These are phyloP conservation scores for Cyanoderma ruficeps DNA, from an alignment of 2,113 vertebrate species.

Conservation along the genomic window DNA sequence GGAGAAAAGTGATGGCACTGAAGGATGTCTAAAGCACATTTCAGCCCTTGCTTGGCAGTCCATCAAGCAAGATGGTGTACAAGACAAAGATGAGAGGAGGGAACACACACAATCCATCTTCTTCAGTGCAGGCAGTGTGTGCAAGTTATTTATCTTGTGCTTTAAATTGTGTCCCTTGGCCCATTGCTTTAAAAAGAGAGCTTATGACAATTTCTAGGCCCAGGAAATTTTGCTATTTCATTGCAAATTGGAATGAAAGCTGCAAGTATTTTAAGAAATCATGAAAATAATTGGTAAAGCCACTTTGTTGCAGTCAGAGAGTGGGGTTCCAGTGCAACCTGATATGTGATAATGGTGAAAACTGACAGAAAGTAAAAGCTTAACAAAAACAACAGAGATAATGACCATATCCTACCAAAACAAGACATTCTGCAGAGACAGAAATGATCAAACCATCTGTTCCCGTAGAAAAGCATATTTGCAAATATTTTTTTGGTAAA, in stretches of 20 bases:
- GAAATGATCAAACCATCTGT: neutral
- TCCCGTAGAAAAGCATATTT: neutral
- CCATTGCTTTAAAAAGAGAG: neutral
- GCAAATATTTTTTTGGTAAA: neutral
- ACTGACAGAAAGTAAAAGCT: slow-evolving; percentile 9
- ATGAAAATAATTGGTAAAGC: neutral
- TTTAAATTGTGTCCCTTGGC: neutral
- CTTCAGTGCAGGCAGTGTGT: neutral
- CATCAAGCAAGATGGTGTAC: neutral
- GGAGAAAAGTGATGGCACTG: neutral
- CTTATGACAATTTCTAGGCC: neutral
- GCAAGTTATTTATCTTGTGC: neutral
- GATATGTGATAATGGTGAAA: neutral
- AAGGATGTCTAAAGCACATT: neutral
- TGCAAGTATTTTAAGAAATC: neutral
- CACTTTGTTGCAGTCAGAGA: neutral
- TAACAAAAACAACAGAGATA: neutral
- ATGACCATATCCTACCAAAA: neutral
- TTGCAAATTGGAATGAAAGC: neutral
- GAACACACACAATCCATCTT: neutral
- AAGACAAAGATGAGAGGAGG: neutral
- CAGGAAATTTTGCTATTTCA: neutral
- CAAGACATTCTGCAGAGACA: neutral
- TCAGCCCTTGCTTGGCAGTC: neutral
- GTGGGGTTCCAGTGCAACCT: neutral